Conservation (phyloP, 2,888 invertebrate genomes). For the Andrena camellia region DNA sequence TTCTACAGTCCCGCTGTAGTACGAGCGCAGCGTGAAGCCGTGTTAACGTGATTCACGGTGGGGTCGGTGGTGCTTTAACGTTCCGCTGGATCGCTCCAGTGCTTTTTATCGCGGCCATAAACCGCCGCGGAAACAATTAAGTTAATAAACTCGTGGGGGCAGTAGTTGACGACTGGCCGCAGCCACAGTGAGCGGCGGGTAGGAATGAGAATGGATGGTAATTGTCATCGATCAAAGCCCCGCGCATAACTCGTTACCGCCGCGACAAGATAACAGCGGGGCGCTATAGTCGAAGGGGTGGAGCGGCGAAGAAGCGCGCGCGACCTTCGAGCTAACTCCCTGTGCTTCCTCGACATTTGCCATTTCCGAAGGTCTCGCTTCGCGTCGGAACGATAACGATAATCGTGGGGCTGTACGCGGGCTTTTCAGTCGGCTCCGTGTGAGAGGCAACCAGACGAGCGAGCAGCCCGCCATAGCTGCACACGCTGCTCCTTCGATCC, state of each 20-base stretch:
- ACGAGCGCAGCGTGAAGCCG: too few species aligned
- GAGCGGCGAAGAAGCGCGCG: neutral
- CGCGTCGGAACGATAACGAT: constrained; percentile 36
- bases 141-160: too few species aligned
- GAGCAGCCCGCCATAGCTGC: constrained; percentile 25
- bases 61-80: too few species aligned
- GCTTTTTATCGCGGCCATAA: too few species aligned
- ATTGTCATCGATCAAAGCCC: neutral
- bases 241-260: neutral
- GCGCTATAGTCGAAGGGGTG: neutral
- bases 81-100: too few species aligned
- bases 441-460: constrained; percentile 15
- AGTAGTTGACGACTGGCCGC: neutral
- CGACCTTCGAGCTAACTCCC: constrained; percentile 12
- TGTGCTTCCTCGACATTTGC: constrained; percentile 20
- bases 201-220: neutral
- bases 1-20: too few species aligned
- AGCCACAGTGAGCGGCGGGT: neutral
- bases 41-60: too few species aligned
- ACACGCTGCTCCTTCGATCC: constrained; percentile 31
- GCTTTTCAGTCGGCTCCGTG: constrained; percentile 13
- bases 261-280: neutral
- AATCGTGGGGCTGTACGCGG: constrained; percentile 15
- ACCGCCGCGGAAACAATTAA: too few species aligned
- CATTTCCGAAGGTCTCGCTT: neutral